phyloP scores from a whole-genome alignment of 2,797 vertebrate genomes.

The Anisognathus igniventris region DNA sequence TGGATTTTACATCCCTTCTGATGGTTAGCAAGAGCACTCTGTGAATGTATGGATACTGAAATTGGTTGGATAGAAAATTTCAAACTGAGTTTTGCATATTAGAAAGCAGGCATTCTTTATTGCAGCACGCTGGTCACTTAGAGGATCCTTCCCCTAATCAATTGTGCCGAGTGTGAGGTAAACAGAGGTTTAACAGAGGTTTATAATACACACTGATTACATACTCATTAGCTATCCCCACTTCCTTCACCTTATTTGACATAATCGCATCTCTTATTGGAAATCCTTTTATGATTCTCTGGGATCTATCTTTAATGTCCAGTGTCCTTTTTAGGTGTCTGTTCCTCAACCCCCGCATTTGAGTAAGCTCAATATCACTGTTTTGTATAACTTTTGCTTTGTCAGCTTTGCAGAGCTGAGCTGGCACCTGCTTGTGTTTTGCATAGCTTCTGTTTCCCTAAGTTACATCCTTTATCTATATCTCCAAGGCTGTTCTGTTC shows the following conservation, averaged over 20 bases:
- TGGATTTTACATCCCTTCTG: background rate
- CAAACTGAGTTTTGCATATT: background rate
- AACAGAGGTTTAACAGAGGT: no score
- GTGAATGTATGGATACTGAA: background rate
- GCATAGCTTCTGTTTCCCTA: background rate
- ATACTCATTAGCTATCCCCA: background rate
- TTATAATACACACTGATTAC: background rate
- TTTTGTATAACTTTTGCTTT: background rate
- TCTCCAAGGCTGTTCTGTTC: background rate
- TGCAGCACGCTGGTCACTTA: background rate
- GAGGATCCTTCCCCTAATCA: background rate
- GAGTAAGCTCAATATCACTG: background rate
- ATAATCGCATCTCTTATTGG: rapidly evolving
- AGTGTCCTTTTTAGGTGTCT: background rate
- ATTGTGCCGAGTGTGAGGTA: rapidly evolving
- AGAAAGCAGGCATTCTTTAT: background rate
- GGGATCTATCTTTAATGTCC: background rate
- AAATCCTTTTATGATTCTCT: background rate
- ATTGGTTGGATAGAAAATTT: background rate
- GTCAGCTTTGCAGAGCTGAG: background rate
- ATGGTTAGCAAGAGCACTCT: background rate
- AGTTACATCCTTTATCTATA: background rate
- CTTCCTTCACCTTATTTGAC: background rate
- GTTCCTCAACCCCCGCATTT: background rate
- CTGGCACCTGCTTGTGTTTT: background rate